Base-by-base conservation (phyloP, 2,888 invertebrate species). In the Abrostola triplasia region DNA sequence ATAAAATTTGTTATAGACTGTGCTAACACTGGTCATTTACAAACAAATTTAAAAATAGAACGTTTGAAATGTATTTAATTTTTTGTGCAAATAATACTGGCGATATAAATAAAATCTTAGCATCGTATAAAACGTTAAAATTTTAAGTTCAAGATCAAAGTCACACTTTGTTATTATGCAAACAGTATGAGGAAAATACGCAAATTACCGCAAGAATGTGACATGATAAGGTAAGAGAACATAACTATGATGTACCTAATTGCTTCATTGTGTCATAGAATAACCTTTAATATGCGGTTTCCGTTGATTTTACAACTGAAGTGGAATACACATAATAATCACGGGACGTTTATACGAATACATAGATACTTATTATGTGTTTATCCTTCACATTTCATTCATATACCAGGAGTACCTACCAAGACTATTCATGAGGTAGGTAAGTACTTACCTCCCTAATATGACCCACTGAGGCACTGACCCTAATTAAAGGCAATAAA, bases 151-250 rank as follows among this genome's bases (percentile, higher is more conserved):
- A 13, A 13, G 6, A 44, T 44, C 5, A 13, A 44, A 44, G 24
- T 44, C 7, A 44, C 13, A 5, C 35, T 44, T 12, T 36, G 35
- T n/a, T 11, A 40, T 36, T 40, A 5, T 40, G 10, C 5, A 40
- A 52, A 58, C 24, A 60, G 49, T 52, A 64, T 13, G 38, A 70
- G 72, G 70, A 74, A 70, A 74, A 59, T 62, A 55, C 5, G 44
- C 24, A 37, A 61, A 64, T 65, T 38, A 41, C 10, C 13, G 37
- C 24, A 50, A 53, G 52, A 50, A 59, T 64, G n/a, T 12, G 37
- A 37, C 48, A 41, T 42, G 48, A 53, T 66, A 37, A 44, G 37
- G 24, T 35, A 35, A 41, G 52, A 53, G 5, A 5, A 47, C 37
- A 57, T 61, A n/a, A 48, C 37, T 67, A 51, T 52, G 8, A 35